Conservation (phyloP, 1,140 invertebrate species). For the Aricia agestis region DNA sequence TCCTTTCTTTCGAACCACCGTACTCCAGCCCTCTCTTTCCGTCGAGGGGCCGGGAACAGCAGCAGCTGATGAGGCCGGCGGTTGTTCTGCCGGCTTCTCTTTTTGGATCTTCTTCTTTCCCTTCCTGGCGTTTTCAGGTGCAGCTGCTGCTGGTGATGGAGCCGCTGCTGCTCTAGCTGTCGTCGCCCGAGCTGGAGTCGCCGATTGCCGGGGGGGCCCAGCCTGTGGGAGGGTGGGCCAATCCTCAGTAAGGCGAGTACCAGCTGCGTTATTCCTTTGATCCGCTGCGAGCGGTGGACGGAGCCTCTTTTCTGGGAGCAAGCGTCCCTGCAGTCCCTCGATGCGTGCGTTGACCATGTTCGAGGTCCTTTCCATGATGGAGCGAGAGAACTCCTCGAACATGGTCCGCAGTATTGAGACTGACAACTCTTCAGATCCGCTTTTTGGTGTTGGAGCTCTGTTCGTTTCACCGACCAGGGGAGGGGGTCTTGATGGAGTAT, state of each 20-base stretch:
- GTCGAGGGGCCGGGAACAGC: background rate
- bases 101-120: background rate
- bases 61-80: background rate
- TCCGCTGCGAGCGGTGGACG: conserved; percentile 18
- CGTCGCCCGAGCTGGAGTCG: too few species aligned
- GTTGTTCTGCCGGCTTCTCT: conserved; percentile 6
- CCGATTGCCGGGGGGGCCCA: too few species aligned
- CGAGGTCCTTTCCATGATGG: background rate
- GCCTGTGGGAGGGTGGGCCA: too few species aligned
- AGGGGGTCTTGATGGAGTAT: background rate
- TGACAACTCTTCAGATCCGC: too few species aligned
- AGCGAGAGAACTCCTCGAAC: background rate
- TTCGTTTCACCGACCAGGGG: background rate
- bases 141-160: too few species aligned
- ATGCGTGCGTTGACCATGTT: too few species aligned
- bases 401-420: background rate
- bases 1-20: background rate
- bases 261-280: too few species aligned
- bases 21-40: background rate
- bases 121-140: background rate
- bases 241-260: too few species aligned
- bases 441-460: background rate
- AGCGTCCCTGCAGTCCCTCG: background rate
- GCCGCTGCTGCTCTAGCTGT: too few species aligned
- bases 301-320: background rate